Evolutionary conservation across 2,888 invertebrate genomes (phyloP), one percentile per base, ranked within the genome.

Genomic region (Germaria angustata): DNA sequence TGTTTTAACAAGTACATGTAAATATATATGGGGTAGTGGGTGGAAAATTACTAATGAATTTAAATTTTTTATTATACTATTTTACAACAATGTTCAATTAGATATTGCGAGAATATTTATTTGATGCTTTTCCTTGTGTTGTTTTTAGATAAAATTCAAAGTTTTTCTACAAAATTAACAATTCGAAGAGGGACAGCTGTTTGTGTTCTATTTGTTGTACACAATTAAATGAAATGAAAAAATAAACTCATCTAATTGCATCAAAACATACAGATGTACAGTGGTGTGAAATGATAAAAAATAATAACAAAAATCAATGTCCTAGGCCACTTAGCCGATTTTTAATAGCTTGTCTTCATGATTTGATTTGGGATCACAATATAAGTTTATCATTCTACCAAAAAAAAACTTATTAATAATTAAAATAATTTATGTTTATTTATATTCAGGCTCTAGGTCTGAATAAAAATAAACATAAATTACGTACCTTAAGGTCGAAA

Each of bases 141-240:
- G n/a, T 28, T 51, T 59, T 41, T 44, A 44, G 3, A 63, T 22
- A 20, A 72, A 73, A 15, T 39, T 20, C 2, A 44, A 32, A 28
- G n/a, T 24, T 63, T 46, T 4, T 13, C 34, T n/a, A 34, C 3
- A 46, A 71, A 55, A 55, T 78, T 24, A 46, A 55, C 46, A 63
- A 46, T 55, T 53, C 34, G 46, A 46, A n/a, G 13, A 66, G 46
- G 66, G 15, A 49, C 28, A 57, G 65, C 24, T 49, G 36, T 66
- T 59, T 8, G 32, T 34, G 17, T 65, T 22, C 44, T 44, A 44
- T 63, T 63, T 63, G 34, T 66, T 75, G 34, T 36, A 55, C 28
- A 66, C 46, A 75, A 46, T 63, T 61, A 53, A 53, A 32, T 46
- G 61, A 41, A 73, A 41, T 59, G 17, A 11, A 44, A 41, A 28